Conservation (phyloP, 1,140 invertebrate species). For the Drosophila burlai region DNA sequence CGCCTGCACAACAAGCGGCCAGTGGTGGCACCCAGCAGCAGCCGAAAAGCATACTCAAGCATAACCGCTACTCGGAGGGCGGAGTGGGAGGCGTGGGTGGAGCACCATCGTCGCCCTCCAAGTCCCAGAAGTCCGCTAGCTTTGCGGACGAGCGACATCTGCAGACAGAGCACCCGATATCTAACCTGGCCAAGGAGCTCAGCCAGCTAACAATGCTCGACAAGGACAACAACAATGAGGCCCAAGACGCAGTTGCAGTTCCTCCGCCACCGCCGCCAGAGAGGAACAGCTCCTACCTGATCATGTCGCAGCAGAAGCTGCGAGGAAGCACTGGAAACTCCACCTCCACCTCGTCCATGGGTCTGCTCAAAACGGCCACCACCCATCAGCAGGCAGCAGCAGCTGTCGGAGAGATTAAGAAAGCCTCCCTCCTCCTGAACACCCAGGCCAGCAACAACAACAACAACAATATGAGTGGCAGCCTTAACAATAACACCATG, state of each 20-base stretch:
- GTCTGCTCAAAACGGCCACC: conserved; percentile 69
- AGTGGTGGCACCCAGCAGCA: conserved; percentile 37
- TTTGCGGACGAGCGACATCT: conserved; percentile 82
- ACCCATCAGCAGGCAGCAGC: conserved; percentile 77
- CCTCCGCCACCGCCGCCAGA: conserved; percentile 90
- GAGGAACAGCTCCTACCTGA: conserved; percentile 92
- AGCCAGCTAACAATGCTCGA: conserved; percentile 66
- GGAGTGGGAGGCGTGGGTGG: conserved; percentile 46
- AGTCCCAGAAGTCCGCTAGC: conserved; percentile 83
- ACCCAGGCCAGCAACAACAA: conserved; percentile 58
- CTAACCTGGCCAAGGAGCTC: conserved; percentile 74
- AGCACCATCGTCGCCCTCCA: conserved; percentile 82
- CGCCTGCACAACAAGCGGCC: conserved; percentile 2
- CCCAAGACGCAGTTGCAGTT: conserved; percentile 52
- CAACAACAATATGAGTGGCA: conserved; percentile 63
- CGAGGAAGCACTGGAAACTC: conserved; percentile 52
- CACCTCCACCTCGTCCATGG: conserved; percentile 53
- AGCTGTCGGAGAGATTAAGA: conserved; percentile 61
- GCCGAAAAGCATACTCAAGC: conserved; percentile 84
- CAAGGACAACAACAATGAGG: conserved; percentile 67
- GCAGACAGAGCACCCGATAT: conserved; percentile 82
- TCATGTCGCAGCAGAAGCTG: conserved; percentile 89
- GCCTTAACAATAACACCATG: conserved; percentile 59
- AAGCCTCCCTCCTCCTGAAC: conserved; percentile 49
- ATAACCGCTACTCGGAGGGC: conserved; percentile 78